phyloP scores from a whole-genome alignment of 37 sponge, comb jelly and placozoan genomes.

The Aplysina aerophoba region DNA sequence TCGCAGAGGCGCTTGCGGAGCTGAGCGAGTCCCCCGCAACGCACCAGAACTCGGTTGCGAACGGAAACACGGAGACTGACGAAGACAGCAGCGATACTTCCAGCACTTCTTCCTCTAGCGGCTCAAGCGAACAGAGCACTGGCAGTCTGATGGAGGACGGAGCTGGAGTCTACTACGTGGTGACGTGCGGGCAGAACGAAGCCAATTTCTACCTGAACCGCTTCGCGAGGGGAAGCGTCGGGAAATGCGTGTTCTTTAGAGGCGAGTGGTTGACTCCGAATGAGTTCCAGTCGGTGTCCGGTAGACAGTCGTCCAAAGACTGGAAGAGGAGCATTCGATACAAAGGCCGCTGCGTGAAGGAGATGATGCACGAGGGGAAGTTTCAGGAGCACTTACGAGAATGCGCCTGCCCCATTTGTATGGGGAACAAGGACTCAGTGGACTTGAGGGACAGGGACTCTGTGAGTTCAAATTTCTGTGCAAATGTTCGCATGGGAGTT shows the following conservation, averaged over 20 bases:
- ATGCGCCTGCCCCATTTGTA: conserved; percentile 68
- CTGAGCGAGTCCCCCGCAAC: conserved; percentile 13
- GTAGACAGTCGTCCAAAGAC: conserved; percentile 83
- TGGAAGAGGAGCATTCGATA: conserved; percentile 94
- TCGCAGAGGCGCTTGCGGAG: conserved; percentile 24
- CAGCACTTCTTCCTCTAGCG: not conserved
- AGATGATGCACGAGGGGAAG: conserved; percentile 60
- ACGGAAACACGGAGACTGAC: conserved; percentile 29
- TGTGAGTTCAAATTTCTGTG: not conserved
- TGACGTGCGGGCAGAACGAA: conserved; percentile 76
- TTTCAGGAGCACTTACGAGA: conserved; percentile 63
- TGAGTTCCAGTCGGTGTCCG: conserved; percentile 86
- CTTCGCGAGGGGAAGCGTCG: conserved; percentile 84
- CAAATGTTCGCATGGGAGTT: no score
- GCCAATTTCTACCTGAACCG: conserved; percentile 76
- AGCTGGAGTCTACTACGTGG: conserved; percentile 35
- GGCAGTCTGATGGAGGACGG: conserved; percentile 20
- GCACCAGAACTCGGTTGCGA: not conserved
- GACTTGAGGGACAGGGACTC: conserved; percentile 9
- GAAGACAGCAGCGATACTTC: conserved; percentile 18
- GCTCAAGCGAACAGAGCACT: not conserved
- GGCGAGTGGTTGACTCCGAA: conserved; percentile 89
- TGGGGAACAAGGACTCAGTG: conserved; percentile 30
- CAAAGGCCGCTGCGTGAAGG: conserved; percentile 63
- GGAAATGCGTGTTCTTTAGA: conserved; percentile 77